Conservation (phyloP, 2,113 vertebrate genomes). For the Sinocyclocheilus grahami region DNA sequence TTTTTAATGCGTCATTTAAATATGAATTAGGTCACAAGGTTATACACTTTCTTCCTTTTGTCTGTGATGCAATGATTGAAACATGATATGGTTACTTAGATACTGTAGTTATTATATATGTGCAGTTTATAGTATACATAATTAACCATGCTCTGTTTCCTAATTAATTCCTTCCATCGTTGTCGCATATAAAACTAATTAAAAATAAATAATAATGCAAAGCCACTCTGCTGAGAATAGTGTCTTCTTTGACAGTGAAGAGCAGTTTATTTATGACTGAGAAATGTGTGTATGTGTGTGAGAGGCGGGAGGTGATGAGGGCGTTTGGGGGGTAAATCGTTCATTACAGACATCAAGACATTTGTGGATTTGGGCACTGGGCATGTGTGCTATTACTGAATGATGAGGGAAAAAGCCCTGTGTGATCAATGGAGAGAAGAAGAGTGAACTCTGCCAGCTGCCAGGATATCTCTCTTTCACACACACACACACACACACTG, state of each 20-base stretch:
- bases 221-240: constrained; percentile 72
- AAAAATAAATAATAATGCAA: constrained; percentile 58
- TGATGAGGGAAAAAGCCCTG: constrained; percentile 58
- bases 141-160: constrained; percentile 51
- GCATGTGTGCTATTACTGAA: constrained; percentile 90
- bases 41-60: neutral
- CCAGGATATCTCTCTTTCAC: constrained; percentile 48
- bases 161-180: constrained; percentile 74
- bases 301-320: constrained; percentile 79
- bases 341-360: constrained; percentile 91
- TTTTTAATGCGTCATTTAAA: constrained; percentile 35
- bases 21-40: constrained; percentile 34
- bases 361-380: constrained; percentile 88
- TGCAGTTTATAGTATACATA: constrained; percentile 15
- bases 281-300: constrained; percentile 60
- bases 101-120: constrained; percentile 44
- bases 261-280: constrained; percentile 77
- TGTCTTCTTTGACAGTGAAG: constrained; percentile 74
- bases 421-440: constrained; percentile 87
- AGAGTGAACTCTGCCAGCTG: constrained; percentile 63
- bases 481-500: constrained; percentile 12
- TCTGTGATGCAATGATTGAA: constrained; percentile 29
- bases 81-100: constrained; percentile 24
- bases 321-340: constrained; percentile 90
- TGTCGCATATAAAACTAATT: constrained; percentile 72